Conservation (phyloP, 2,797 vertebrate genomes). For the Sebastes elongatus region DNA sequence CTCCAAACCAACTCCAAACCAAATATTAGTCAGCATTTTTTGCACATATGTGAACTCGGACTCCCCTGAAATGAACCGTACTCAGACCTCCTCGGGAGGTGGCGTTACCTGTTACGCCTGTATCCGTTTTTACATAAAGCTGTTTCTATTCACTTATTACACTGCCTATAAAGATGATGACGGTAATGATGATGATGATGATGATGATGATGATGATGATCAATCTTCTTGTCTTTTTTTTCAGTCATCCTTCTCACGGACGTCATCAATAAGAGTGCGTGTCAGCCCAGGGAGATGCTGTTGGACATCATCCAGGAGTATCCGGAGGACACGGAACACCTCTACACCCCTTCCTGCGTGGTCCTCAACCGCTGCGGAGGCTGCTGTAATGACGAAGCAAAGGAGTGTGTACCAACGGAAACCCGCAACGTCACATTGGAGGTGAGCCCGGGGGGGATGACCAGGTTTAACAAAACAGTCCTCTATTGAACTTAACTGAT, state of each 20-base stretch:
- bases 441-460: slow-evolving; percentile 74
- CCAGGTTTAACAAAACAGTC: neutral
- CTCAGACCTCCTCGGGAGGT: no score
- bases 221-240: neutral
- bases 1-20: no score
- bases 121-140: neutral
- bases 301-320: slow-evolving; percentile 94
- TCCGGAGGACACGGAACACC: slow-evolving; percentile 90
- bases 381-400: slow-evolving; percentile 91
- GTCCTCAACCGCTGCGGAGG: slow-evolving; percentile 91
- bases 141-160: neutral
- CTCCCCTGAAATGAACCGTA: no score
- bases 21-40: no score
- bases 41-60: no score
- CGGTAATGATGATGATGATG: neutral
- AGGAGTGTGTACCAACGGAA: slow-evolving; percentile 90
- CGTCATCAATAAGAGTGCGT: slow-evolving; percentile 89
- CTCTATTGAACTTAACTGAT: neutral
- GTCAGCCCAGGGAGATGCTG: slow-evolving; percentile 89
- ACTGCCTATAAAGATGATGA: neutral
- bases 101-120: no score
- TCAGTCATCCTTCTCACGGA: slow-evolving; percentile 88
- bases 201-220: neutral
- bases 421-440: slow-evolving; percentile 90
- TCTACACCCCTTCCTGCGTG: slow-evolving; percentile 91